Percentiles rank a stretch among this genome's conserved stretches.
Conservation (phyloP, 2,797 vertebrate genomes). For the Cirrhinus molitorella region DNA sequence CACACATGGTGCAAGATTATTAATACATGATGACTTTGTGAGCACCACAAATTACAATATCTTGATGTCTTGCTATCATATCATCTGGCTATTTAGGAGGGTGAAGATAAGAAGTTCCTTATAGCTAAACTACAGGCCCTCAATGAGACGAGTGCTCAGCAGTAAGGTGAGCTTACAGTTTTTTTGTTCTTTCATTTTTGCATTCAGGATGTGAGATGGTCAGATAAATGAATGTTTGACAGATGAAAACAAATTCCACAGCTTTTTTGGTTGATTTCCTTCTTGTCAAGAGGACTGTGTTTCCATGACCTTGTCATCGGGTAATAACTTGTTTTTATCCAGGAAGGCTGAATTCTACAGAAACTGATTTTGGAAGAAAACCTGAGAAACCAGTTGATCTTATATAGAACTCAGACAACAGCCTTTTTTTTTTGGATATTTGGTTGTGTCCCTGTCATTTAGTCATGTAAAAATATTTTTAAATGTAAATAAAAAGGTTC, state of each 20-base stretch:
- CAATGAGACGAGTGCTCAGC: slow-evolving; percentile 54
- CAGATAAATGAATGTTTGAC: too few species aligned
- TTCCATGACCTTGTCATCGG: not conserved
- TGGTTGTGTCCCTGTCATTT: not conserved
- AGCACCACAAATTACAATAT: not conserved
- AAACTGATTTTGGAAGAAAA: not conserved
- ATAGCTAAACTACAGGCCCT: slow-evolving; percentile 80
- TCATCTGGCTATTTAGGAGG: slow-evolving; percentile 77
- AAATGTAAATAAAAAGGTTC: not conserved
- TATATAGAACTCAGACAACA: not conserved
- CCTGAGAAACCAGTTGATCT: not conserved
- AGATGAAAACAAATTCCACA: not conserved
- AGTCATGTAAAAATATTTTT: not conserved
- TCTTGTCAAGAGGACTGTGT: not conserved
- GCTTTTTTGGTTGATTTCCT: not conserved
- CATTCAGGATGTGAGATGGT: too few species aligned
- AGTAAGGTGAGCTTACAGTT: not conserved
- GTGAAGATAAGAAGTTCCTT: slow-evolving; percentile 87
- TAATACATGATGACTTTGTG: not conserved
- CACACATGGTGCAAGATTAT: not conserved
- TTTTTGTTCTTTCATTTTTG: too few species aligned
- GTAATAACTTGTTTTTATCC: not conserved
- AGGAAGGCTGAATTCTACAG: slow-evolving; percentile 3
- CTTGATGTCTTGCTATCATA: not conserved
- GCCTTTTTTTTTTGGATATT: not conserved